A percentile compares a stretch with the other conserved stretches of the same genome.
These are phyloP conservation scores for Hybos culiciformis DNA, from an alignment of 2,888 invertebrate species.

Conservation along the genomic window DNA sequence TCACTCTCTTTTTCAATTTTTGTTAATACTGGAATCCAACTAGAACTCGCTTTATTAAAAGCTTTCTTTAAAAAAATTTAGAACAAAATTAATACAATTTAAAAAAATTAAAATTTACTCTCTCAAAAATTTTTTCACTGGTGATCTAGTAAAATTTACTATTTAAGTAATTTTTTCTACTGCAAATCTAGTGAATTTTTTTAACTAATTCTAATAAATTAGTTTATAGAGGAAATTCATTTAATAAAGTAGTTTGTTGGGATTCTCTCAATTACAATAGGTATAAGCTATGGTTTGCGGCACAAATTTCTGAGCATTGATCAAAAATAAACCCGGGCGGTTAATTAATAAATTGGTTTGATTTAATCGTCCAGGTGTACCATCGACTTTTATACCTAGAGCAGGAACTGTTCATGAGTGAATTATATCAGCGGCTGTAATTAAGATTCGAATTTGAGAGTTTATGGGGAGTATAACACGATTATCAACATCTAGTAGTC, in stretches of 20 bases:
- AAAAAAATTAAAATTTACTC: too few relatives aligned
- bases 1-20: too few relatives aligned
- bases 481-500: constrained; percentile 50
- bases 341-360: constrained; percentile 48
- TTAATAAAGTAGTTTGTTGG: constrained; percentile 42
- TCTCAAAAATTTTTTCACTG: too few relatives aligned
- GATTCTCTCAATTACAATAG: constrained; percentile 51
- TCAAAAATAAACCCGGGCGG: constrained; percentile 54
- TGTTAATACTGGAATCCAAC: too few relatives aligned
- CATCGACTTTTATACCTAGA: constrained; percentile 50
- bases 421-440: constrained; percentile 49
- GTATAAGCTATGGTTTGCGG: constrained; percentile 67
- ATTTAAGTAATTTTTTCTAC: too few relatives aligned
- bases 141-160: too few relatives aligned
- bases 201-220: too few relatives aligned
- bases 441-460: constrained; percentile 48
- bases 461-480: constrained; percentile 44
- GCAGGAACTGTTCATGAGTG: constrained; percentile 52
- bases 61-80: too few relatives aligned
- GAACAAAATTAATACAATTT: too few relatives aligned
- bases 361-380: constrained; percentile 49
- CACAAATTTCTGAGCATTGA: constrained; percentile 73
- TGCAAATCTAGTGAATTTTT: too few relatives aligned
- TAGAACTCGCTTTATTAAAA: too few relatives aligned
- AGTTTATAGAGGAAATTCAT: constrained; percentile 38